These are phyloP conservation scores for Gallinago undulata DNA, from an alignment of 2,113 vertebrate species.

Conservation along the genomic window DNA sequence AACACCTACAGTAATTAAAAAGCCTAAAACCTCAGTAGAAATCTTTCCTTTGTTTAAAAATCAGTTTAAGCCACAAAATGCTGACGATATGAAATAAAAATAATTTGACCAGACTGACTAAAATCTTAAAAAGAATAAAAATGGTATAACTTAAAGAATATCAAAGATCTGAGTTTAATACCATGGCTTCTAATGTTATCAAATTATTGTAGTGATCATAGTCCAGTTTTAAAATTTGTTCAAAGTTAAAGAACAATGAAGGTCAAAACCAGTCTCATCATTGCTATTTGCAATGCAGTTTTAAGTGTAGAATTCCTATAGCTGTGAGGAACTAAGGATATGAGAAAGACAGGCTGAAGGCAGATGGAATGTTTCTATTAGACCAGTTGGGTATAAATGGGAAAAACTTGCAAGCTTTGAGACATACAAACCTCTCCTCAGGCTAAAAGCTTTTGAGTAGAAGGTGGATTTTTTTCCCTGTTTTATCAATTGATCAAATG, in stretches of 20 bases:
- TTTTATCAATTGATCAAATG: slow-evolving; percentile 12
- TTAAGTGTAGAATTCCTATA: rapidly evolving
- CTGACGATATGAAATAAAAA: not conserved
- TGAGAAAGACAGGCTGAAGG: not conserved
- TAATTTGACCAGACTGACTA: not conserved
- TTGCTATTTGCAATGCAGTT: not conserved
- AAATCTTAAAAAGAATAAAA: not conserved
- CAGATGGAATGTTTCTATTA: not conserved
- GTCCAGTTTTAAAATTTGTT: not conserved
- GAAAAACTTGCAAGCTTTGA: not conserved
- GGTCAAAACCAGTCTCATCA: not conserved
- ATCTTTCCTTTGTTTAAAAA: not conserved
- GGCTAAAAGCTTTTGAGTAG: not conserved
- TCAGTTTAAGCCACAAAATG: not conserved
- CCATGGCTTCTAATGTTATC: not conserved
- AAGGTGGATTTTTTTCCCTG: not conserved
- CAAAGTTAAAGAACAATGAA: not conserved
- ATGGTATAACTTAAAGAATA: not conserved
- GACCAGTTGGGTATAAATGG: not conserved
- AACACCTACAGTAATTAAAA: not conserved
- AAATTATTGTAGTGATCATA: not conserved
- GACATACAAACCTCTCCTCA: not conserved
- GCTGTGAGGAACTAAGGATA: not conserved
- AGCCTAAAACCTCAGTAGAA: not conserved
- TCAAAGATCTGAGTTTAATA: not conserved